Percentiles rank a stretch among this genome's conserved stretches.
Evolutionary conservation across 2,888 invertebrate species (phyloP).

Genomic region (Limnephilus marmoratus): DNA sequence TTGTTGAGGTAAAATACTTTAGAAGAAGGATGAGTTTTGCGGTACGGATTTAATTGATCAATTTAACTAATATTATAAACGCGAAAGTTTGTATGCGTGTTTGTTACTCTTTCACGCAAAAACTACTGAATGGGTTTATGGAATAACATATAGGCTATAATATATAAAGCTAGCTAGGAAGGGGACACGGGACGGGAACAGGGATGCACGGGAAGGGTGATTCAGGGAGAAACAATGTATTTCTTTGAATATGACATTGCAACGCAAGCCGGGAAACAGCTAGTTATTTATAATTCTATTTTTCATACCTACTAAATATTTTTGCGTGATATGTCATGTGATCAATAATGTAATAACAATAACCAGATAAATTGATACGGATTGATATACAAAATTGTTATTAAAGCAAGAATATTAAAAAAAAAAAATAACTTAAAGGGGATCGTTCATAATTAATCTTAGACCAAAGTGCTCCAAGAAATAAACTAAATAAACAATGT

Average conservation of each 20-base stretch:
- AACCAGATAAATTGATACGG: background rate
- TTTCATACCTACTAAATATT: background rate
- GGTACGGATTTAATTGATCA: background rate
- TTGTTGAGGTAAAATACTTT: background rate
- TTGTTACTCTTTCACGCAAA: no score
- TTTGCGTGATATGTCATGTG: background rate
- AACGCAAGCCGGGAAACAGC: no score
- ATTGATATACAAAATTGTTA: background rate
- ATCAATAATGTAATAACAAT: background rate
- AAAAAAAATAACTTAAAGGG: background rate
- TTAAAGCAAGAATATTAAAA: background rate
- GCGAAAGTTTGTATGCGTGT: no score
- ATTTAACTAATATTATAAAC: no score
- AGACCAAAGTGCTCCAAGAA: background rate
- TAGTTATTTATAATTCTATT: background rate
- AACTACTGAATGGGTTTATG: no score
- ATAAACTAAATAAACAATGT: conserved; percentile 18
- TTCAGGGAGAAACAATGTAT: no score
- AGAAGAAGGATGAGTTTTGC: background rate
- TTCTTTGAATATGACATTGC: no score
- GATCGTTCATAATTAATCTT: background rate
- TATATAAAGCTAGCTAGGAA: no score
- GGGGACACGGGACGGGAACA: no score
- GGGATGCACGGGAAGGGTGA: no score
- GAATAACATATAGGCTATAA: no score